Percentiles rank a stretch among this genome's conserved stretches.
Evolutionary conservation across 2,797 vertebrate species (phyloP).

Genomic region (Alexandromys oeconomus): DNA sequence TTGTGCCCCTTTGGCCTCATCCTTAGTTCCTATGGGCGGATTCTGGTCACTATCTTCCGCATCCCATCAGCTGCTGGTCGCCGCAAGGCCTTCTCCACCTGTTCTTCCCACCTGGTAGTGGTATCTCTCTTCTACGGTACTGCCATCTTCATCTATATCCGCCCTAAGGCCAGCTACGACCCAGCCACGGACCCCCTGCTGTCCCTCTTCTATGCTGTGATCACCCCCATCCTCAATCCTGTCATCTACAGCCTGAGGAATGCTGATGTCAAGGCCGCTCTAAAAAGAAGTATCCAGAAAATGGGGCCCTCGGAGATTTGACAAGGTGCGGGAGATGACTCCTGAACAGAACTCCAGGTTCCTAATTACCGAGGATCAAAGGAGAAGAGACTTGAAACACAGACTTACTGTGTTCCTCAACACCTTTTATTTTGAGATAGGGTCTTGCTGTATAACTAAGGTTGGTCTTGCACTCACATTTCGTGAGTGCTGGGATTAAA

Average conservation of each 20-base stretch:
- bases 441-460: neutral
- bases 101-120: conserved; percentile 80
- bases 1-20: conserved; percentile 79
- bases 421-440: neutral
- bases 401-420: neutral
- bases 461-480: neutral
- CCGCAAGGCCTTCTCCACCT: conserved; percentile 83
- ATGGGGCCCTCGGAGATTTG: neutral
- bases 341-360: neutral
- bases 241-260: conserved; percentile 80
- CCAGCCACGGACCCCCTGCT: conserved; percentile 75
- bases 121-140: conserved; percentile 75
- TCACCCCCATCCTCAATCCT: conserved; percentile 82
- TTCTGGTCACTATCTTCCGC: conserved; percentile 70
- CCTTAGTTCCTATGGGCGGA: conserved; percentile 76
- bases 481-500: neutral
- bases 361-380: neutral
- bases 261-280: conserved; percentile 76
- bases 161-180: conserved; percentile 56
- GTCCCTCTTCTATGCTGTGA: conserved; percentile 76
- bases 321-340: neutral
- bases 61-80: conserved; percentile 75
- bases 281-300: conserved; percentile 65
- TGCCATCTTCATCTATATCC: conserved; percentile 78
- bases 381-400: neutral